phyloP scores from a whole-genome alignment of 1,140 invertebrate genomes.

The Trichonephila clavipes region DNA sequence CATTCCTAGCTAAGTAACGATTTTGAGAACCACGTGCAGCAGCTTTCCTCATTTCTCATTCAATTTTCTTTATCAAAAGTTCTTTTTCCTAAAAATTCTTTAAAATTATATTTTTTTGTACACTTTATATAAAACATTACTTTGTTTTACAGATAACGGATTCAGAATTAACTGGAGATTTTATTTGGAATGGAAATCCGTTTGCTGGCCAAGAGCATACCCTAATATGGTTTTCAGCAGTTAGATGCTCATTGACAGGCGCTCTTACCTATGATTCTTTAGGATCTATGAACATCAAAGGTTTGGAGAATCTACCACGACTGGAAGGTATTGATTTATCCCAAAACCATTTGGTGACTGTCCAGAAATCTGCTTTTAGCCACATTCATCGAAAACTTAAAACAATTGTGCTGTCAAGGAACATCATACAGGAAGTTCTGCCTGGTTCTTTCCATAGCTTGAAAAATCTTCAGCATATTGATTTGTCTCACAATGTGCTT shows the following conservation, averaged over 20 bases:
- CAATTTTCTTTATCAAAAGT: no score
- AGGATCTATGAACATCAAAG: background rate
- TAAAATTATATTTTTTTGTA: no score
- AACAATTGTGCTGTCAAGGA: background rate
- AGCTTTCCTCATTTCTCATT: no score
- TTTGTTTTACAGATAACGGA: background rate
- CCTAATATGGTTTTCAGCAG: background rate
- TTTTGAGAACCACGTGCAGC: no score
- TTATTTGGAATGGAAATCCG: conserved; percentile 37
- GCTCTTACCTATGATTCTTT: background rate
- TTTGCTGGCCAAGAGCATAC: conserved; percentile 17
- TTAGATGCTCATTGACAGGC: background rate
- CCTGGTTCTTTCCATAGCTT: background rate
- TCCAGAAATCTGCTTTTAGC: background rate
- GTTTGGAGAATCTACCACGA: conserved; percentile 4
- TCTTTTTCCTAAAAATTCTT: no score
- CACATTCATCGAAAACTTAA: background rate
- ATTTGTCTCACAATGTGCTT: background rate
- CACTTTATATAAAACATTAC: no score
- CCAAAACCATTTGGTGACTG: background rate
- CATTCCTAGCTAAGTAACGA: no score
- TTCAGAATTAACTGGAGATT: background rate
- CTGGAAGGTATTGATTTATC: background rate
- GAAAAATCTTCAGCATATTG: background rate
- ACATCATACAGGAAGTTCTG: background rate